Evolutionary conservation across 2,797 vertebrate genomes (phyloP).

Genomic region (Sebastes alutus): DNA sequence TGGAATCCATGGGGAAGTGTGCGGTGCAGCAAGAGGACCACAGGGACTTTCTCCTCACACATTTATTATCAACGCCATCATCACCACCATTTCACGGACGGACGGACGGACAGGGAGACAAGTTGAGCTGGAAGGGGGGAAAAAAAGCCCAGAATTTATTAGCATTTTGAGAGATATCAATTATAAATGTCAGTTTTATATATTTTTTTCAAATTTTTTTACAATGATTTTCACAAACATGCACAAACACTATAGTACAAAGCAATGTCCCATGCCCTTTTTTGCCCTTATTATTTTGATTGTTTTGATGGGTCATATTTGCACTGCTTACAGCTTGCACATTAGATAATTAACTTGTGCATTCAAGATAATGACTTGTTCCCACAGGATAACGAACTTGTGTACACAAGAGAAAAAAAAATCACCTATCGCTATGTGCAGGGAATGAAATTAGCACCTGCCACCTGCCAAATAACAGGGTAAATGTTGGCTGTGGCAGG

Average conservation of each 20-base stretch:
- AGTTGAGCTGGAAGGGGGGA: neutral
- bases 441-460: no score
- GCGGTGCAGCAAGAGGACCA: conserved; percentile 46
- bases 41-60: conserved; percentile 58
- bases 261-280: no score
- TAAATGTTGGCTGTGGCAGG: no score
- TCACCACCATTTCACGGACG: conserved; percentile 32
- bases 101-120: conserved; percentile 1
- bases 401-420: no score
- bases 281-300: no score
- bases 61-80: conserved; percentile 21
- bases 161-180: neutral
- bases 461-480: no score
- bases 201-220: no score
- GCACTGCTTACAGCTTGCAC: neutral
- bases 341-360: neutral
- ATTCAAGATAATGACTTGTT: no score
- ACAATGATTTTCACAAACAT: neutral
- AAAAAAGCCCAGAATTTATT: neutral
- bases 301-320: neutral
- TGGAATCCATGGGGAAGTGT: conserved; percentile 92
- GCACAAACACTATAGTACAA: neutral
- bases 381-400: no score
- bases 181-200: neutral
- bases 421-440: no score